Evolutionary conservation across 2,797 vertebrate species (phyloP), one percentile per base, ranked within the genome.

Genomic region (Otolemur crassicaudatus): DNA sequence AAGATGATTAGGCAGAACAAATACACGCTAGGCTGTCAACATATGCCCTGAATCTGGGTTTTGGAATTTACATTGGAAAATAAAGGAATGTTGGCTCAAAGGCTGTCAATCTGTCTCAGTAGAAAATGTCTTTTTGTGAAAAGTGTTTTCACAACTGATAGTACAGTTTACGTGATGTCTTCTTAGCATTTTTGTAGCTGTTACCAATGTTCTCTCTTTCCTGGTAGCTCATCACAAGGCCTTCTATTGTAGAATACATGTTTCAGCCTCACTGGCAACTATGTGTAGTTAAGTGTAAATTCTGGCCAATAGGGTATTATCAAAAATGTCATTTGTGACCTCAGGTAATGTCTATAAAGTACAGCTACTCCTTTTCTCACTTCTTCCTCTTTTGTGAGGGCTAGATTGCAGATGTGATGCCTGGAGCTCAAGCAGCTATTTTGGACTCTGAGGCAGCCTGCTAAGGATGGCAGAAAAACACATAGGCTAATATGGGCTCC

Each of bases 61-160:
- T 93, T 77, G 34, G 70, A 43, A 92, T 10, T 70, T 82, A 61
- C 6, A 56, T 58, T 2, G 3, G 53, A 86, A 93, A 95, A 79
- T 63, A 88, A 92, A 92, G 31, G 37, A 58, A 65, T 65, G 31
- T 20, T 49, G 27, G 34, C 49, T n/a, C 90, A 17, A 65, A 91
- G 49, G 56, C 72, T 94, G 63, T 86, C 70, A 77, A 77, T 77
- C 56, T 87, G 46, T 85, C 63, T 88, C 58, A 19, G 11, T 19
- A 82, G 79, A 85, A 96, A 90, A 85, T 53, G 46, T 9, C 79
- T 85, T 91, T 31, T 58, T 53, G n/a, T 81, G 63, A 94, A 83
- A 95, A 69, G 43, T 63, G 12, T 84, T 95, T 94, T 89, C 81
- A 84, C 31, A 67, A 67, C 31, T n/a, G 65, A 67, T 67, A 19